Evolutionary conservation across 2,797 vertebrate genomes (phyloP), one percentile per base, ranked within the genome.

Genomic region (Micropoecilia bifurca): DNA sequence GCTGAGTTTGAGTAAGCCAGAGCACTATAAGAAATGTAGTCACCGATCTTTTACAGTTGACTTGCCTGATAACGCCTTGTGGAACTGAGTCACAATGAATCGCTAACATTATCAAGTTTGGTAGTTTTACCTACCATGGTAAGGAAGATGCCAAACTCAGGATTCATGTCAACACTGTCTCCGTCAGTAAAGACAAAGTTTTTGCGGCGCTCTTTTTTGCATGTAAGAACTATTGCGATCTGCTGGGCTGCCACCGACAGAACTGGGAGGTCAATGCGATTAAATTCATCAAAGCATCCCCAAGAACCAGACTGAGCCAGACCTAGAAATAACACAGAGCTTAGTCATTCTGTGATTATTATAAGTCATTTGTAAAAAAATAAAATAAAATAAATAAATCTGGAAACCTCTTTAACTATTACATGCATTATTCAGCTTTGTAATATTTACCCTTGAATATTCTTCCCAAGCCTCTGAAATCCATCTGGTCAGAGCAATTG

Each of bases 251-350:
- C 99, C 61, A 99, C 99, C 0, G 99, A 99, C 53, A 99, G 91
- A 73, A 99, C 99, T 1, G 98, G 97, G 71, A 99, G 96, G 88
- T 99, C 95, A 30, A 99, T 99, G 47, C 98, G 97, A 90, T 99
- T 99, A 92, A 99, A 99, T 89, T 99, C 98, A 71, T 99, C 99
- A 89, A 99, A 99, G 91, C 98, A 99, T 48, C 99, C 99, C 99
- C 99, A 99, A 33, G 99, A 99, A 73, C 98, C 99, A 75, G 99
- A 99, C 91, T 98, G 98, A 80, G 98, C 97, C 80, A 99, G 95
- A 87, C 99, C 99, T 99, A 90, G 18, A 83, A 82, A 83, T 72
- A n/a, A 89, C 53, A 78, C 53, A 81, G 30, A 83, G 50, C 10
- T 46, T 48, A 25, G 28, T 1, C 0, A 3, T 22, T 69, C 12